Evolutionary conservation across 2,113 vertebrate genomes (phyloP).

Genomic region (Lipotes vexillifer): DNA sequence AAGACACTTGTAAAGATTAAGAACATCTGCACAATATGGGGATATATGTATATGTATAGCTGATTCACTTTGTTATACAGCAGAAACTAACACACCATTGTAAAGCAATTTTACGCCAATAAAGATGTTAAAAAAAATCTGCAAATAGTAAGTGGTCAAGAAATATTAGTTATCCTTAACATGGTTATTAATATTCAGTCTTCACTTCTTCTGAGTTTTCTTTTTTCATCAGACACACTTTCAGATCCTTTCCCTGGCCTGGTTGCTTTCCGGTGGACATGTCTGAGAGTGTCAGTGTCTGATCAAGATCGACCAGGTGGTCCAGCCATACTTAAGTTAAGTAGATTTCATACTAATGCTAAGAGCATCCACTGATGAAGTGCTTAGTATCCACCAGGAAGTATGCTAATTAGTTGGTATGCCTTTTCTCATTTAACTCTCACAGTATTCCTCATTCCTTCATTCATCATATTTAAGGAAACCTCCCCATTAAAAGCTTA

Average conservation of each 20-base stretch:
- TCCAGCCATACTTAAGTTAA: background rate
- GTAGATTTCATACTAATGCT: background rate
- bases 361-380: background rate
- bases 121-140: too few relatives aligned
- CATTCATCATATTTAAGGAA: background rate
- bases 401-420: rapidly evolving
- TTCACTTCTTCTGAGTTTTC: background rate
- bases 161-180: background rate
- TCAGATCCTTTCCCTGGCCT: background rate
- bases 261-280: background rate
- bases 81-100: too few relatives aligned
- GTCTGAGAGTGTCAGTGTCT: background rate
- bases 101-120: too few relatives aligned
- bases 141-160: background rate
- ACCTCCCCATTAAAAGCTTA: background rate
- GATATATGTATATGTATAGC: too few relatives aligned
- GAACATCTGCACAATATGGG: background rate
- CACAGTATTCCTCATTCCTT: background rate
- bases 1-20: background rate
- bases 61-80: too few relatives aligned
- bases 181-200: background rate
- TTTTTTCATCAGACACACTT: background rate
- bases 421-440: background rate
- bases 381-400: background rate
- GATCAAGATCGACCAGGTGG: too few relatives aligned